These are phyloP conservation scores for Gavia stellata DNA, from an alignment of 2,113 vertebrate genomes.

Conservation along the genomic window DNA sequence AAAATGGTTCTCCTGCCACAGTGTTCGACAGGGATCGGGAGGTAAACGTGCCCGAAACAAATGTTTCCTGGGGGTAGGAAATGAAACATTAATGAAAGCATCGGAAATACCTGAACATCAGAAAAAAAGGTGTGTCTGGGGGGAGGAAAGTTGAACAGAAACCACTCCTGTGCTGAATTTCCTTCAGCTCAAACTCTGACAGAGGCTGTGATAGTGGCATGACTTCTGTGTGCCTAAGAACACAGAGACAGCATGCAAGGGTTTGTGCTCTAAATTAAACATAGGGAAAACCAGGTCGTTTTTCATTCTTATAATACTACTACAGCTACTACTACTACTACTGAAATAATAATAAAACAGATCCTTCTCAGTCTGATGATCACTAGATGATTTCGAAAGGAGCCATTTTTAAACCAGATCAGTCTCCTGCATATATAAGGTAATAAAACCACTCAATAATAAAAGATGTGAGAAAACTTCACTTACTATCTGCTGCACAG, in stretches of 20 bases:
- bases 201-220: fast-evolving
- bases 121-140: neutral
- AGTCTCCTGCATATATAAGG: neutral
- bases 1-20: neutral
- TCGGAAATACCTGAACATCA: neutral
- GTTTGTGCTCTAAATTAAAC: neutral
- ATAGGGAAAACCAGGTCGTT: fast-evolving
- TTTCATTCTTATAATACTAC: neutral
- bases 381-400: neutral
- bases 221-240: fast-evolving
- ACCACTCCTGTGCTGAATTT: neutral
- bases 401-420: neutral
- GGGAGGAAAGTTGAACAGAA: neutral
- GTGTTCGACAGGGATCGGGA: neutral
- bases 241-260: neutral
- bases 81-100: neutral
- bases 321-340: neutral
- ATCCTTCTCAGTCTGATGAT: neutral
- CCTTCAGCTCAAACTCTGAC: neutral
- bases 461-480: neutral
- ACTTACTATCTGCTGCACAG: neutral
- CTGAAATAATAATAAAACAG: neutral
- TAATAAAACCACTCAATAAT: neutral
- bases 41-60: neutral
- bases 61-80: neutral